Conservation (phyloP, 2,888 invertebrate genomes). For the Ligdia adustata region DNA sequence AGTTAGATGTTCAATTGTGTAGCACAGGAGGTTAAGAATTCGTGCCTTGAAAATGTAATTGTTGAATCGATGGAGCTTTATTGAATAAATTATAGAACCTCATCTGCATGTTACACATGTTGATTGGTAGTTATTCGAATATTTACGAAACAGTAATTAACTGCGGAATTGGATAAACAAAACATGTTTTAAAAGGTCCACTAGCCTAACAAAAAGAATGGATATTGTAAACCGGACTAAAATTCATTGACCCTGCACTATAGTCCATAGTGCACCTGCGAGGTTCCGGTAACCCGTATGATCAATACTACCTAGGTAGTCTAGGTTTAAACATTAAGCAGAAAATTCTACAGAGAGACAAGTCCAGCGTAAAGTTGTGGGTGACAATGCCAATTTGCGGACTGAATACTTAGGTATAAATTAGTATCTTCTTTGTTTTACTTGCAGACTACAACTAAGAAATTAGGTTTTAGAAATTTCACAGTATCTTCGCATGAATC, state of each 20-base stretch:
- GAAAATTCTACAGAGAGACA: not conserved
- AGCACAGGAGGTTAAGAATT: constrained; percentile 8
- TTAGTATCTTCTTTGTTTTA: too few relatives aligned
- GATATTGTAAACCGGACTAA: not conserved
- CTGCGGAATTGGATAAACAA: not conserved
- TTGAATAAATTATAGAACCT: too few relatives aligned
- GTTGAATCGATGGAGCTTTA: constrained; percentile 1
- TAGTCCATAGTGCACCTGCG: constrained; percentile 48
- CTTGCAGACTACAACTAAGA: too few relatives aligned
- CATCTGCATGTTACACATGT: too few relatives aligned
- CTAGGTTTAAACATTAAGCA: not conserved
- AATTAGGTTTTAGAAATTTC: too few relatives aligned
- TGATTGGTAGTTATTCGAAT: too few relatives aligned
- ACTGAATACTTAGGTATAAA: too few relatives aligned
- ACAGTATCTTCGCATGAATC: too few relatives aligned
- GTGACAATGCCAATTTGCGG: too few relatives aligned
- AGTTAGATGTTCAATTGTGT: constrained; percentile 26
- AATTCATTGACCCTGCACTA: constrained; percentile 31
- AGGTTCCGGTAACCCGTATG: constrained; percentile 37
- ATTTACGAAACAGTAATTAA: not conserved
- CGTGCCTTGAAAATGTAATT: not conserved
- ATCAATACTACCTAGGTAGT: constrained; percentile 4
- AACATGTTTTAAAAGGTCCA: not conserved
- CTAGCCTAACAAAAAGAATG: not conserved
- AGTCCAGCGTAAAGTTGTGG: too few relatives aligned